phyloP scores from a whole-genome alignment of 1,140 invertebrate species.

The Thaumatotibia leucotreta region DNA sequence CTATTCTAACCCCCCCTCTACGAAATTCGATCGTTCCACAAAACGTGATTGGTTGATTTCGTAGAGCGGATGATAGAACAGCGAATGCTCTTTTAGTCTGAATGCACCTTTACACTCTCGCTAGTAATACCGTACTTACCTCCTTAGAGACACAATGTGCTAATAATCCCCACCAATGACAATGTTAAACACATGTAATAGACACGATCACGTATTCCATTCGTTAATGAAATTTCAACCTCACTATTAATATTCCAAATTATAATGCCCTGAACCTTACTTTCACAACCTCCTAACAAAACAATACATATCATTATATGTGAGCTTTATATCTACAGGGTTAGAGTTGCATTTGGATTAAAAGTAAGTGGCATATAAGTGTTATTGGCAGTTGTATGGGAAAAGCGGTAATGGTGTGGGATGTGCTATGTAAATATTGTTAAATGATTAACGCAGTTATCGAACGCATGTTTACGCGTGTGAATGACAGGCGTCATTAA shows the following conservation, averaged over 20 bases:
- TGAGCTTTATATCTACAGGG: background rate
- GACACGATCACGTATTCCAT: background rate
- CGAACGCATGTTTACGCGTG: background rate
- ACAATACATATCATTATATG: background rate
- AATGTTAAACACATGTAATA: constrained; percentile 4
- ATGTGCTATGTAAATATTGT: constrained; percentile 8
- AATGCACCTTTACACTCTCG: too few species aligned
- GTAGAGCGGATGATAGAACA: too few species aligned
- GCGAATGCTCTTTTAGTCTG: too few species aligned
- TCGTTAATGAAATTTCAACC: constrained; percentile 3
- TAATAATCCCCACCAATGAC: background rate
- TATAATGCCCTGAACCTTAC: background rate
- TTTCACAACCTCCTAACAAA: background rate
- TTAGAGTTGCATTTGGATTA: background rate
- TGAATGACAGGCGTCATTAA: background rate
- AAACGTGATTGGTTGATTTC: too few species aligned
- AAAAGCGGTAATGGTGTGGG: background rate
- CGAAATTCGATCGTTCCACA: too few species aligned
- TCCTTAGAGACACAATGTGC: too few species aligned
- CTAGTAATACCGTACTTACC: too few species aligned
- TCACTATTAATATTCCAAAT: constrained; percentile 5
- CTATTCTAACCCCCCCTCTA: too few species aligned
- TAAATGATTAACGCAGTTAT: background rate
- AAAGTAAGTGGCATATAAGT: background rate
- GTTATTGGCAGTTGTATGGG: background rate